Base-by-base conservation (phyloP, 2,797 vertebrate species). In the Alfaro cultratus region DNA sequence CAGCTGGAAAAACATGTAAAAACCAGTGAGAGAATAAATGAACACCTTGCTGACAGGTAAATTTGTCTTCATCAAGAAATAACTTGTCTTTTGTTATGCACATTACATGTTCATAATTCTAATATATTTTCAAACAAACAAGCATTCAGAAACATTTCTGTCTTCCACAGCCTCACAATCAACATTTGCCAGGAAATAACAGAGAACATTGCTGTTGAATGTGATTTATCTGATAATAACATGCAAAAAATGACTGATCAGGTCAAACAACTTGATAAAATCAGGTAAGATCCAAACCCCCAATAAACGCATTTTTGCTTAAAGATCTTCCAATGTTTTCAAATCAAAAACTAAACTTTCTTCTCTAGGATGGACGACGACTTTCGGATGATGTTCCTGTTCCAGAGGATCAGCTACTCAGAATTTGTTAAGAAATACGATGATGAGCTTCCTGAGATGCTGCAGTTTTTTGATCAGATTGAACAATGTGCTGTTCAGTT, bases 401-500 rank as follows among this genome's bases (percentile, higher is more conserved):
- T 96, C 60, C 78, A 80, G 29, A 82, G 84, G 0, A 51, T 84
- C 0, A 29, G 78, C 0, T 68, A 49, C 13, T 47, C n/a, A 3
- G 9, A 1, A 29, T 96, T 95, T 80, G 89, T 94, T 2, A 3
- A 16, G 0, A n/a, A 84, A 64, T 94, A 94, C 23, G 84, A 41
- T 0, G 1, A 87, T 29, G 53, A 88, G 1, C n/a, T 45, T 11
- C 36, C 83, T 71, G 68, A 78, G 75, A 95, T 96, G 94, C 75
- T 86, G 45, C 18, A 91, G 88, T 94, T 81, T 78, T 90, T 96
- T 1, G 26, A 55, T 0, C 82, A 90, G 6, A 62, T 96, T 76
- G 94, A 96, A 70, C 80, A 85, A 46, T 77, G 0, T 10, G 94
- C 94, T 21, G 86, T 88, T 26, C 85, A 94, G 84, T 80, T 96